Percentiles rank a stretch among this genome's conserved stretches.
These are phyloP conservation scores for Naja naja DNA, from an alignment of 2,113 vertebrate genomes.

Conservation along the genomic window DNA sequence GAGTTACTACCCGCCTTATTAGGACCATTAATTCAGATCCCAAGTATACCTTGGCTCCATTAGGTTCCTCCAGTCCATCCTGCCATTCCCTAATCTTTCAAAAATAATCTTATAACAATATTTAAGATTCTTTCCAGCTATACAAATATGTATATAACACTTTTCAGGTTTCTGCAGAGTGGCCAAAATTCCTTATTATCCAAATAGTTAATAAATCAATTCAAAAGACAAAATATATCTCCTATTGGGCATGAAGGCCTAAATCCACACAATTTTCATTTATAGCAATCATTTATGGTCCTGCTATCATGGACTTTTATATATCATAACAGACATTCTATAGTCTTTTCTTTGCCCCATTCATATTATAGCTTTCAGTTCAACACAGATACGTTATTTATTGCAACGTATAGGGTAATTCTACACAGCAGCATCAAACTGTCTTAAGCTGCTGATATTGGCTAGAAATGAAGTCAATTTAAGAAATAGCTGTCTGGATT, in stretches of 20 bases:
- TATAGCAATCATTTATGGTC: neutral
- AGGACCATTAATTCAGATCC: neutral
- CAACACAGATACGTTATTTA: neutral
- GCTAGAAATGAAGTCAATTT: neutral
- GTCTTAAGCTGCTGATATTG: neutral
- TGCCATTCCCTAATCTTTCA: neutral
- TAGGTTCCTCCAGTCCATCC: neutral
- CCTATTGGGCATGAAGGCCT: neutral
- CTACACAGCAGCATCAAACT: neutral
- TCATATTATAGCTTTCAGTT: neutral
- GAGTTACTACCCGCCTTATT: neutral
- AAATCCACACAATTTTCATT: neutral
- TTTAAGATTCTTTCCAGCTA: neutral
- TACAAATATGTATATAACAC: neutral
- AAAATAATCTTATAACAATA: neutral
- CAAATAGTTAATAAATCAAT: constrained; percentile 11
- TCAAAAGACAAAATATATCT: neutral
- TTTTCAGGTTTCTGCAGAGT: constrained; percentile 10
- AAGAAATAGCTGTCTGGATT: neutral
- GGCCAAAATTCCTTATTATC: neutral
- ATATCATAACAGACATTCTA: constrained; percentile 21
- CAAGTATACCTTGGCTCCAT: neutral
- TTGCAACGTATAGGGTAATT: neutral
- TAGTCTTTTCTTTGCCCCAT: neutral
- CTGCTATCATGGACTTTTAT: neutral